Percentiles rank a stretch among this genome's conserved stretches.
phyloP scores from a whole-genome alignment of 2,888 invertebrate species.

The Drosophila infuscata region DNA sequence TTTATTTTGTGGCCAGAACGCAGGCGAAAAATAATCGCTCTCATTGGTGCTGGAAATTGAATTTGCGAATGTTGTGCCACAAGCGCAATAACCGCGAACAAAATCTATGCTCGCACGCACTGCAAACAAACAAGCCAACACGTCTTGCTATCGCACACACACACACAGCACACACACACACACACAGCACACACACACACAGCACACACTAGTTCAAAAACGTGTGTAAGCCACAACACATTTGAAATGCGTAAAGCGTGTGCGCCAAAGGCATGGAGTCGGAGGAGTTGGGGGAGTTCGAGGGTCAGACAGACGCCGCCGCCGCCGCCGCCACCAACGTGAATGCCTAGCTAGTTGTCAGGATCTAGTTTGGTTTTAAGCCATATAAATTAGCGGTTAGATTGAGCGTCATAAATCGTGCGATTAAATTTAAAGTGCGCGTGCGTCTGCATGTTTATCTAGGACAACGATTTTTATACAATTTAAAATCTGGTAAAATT shows the following conservation, averaged over 20 bases:
- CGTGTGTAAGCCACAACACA: slow-evolving; percentile 60
- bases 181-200: slow-evolving; percentile 1
- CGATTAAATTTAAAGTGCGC: slow-evolving; percentile 71
- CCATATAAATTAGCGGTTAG: slow-evolving; percentile 78
- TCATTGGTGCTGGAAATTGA: slow-evolving; percentile 67
- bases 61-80: slow-evolving; percentile 65
- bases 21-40: slow-evolving; percentile 54
- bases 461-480: slow-evolving; percentile 43
- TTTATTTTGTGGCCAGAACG: slow-evolving; percentile 61
- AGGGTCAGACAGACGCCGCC: slow-evolving; percentile 3
- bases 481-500: slow-evolving; percentile 34
- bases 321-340: background rate
- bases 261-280: slow-evolving; percentile 25
- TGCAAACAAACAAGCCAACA: slow-evolving; percentile 7
- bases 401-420: slow-evolving; percentile 74
- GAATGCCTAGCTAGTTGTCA: slow-evolving; percentile 33
- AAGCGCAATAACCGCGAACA: slow-evolving; percentile 68
- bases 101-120: slow-evolving; percentile 60
- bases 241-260: slow-evolving; percentile 69
- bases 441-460: slow-evolving; percentile 59
- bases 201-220: slow-evolving; percentile 25
- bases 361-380: slow-evolving; percentile 46
- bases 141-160: background rate
- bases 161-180: slow-evolving; percentile 1
- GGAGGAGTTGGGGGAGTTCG: background rate